phyloP scores from a whole-genome alignment of 2,888 invertebrate species.

The Drosophila subquinaria region DNA sequence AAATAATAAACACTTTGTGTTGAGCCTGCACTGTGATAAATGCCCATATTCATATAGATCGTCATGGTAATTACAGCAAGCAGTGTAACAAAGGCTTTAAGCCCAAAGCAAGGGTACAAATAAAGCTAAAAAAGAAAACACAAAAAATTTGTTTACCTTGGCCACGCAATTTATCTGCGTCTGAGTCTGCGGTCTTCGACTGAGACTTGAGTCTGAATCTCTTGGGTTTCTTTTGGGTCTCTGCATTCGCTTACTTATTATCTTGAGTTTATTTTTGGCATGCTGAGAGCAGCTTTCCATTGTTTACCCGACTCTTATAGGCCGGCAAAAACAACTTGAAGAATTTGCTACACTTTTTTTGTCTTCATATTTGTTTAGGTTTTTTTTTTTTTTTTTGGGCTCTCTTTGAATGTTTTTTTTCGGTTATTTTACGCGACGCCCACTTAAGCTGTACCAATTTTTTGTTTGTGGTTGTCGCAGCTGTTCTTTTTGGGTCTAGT shows the following conservation, averaged over 20 bases:
- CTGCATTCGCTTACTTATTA: conserved; percentile 46
- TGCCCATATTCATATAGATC: conserved; percentile 1
- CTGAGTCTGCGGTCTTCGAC: conserved; percentile 18
- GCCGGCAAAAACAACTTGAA: conserved; percentile 54
- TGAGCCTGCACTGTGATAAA: background rate
- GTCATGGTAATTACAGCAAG: conserved; percentile 32
- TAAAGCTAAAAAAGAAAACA: conserved; percentile 14
- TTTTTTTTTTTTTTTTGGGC: conserved; percentile 6
- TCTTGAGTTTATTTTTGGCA: conserved; percentile 54
- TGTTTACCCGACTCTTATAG: conserved; percentile 55
- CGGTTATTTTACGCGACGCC: conserved; percentile 20
- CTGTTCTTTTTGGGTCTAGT: conserved; percentile 21
- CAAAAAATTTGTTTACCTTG: conserved; percentile 58
- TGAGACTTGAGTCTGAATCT: conserved; percentile 3
- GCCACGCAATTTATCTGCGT: conserved; percentile 59
- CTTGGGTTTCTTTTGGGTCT: conserved; percentile 7
- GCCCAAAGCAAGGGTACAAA: conserved; percentile 34
- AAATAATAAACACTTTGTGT: background rate
- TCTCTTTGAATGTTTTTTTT: background rate
- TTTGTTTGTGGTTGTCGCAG: conserved; percentile 9
- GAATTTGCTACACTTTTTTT: conserved; percentile 48
- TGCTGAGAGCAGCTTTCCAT: conserved; percentile 47
- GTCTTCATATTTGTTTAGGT: conserved; percentile 21
- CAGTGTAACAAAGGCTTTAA: conserved; percentile 25
- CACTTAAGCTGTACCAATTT: conserved; percentile 41